phyloP scores from a whole-genome alignment of 2,888 invertebrate species.

The Torymus texanus region DNA sequence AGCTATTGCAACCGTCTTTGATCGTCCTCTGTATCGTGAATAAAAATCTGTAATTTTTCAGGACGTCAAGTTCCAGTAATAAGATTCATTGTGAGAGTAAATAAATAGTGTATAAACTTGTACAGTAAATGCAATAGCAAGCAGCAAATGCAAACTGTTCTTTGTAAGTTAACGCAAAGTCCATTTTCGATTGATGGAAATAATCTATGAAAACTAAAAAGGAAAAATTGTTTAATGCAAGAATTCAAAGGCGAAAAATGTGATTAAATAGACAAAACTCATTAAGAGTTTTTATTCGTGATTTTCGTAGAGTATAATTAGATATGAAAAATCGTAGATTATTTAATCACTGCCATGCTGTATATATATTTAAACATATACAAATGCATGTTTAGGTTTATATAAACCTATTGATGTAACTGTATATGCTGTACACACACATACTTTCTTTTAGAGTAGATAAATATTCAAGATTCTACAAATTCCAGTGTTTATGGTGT shows the following conservation, averaged over 20 bases:
- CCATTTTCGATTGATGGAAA: constrained; percentile 40
- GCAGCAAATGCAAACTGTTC: constrained; percentile 25
- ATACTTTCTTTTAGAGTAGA: constrained; percentile 47
- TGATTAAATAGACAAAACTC: constrained; percentile 48
- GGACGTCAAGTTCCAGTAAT: constrained; percentile 47
- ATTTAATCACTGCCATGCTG: constrained; percentile 73
- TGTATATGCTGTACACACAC: constrained; percentile 32
- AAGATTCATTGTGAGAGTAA: constrained; percentile 34
- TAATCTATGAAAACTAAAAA: constrained; percentile 33
- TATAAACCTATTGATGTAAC: constrained; percentile 52
- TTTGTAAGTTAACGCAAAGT: constrained; percentile 12
- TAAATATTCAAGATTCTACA: constrained; percentile 48
- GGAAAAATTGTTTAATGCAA: constrained; percentile 22
- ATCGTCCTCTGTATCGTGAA: constrained; percentile 49
- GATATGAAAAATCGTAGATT: constrained; percentile 65
- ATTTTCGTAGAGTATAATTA: constrained; percentile 60
- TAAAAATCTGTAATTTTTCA: constrained; percentile 45
- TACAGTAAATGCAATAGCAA: constrained; percentile 43
- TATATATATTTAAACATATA: constrained; percentile 63
- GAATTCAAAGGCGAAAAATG: constrained; percentile 50
- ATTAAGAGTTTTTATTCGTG: constrained; percentile 54
- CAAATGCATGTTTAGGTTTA: constrained; percentile 40
- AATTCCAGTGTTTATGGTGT: constrained; percentile 43
- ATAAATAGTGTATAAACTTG: constrained; percentile 33
- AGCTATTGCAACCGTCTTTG: constrained; percentile 39